Base-by-base conservation (phyloP, 2,888 invertebrate species). In the Xestia ashworthii region DNA sequence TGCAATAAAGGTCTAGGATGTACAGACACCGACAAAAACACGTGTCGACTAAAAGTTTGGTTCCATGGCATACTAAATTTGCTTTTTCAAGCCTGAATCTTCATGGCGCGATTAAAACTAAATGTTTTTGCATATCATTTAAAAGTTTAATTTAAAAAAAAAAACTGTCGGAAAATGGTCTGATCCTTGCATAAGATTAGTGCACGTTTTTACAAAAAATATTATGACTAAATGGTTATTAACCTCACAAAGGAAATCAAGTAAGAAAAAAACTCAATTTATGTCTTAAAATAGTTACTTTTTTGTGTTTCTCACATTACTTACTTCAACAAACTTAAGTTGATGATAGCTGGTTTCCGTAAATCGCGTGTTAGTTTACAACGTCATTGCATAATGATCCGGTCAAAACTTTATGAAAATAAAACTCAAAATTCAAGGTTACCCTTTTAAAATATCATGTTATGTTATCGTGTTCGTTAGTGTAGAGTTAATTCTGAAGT, bases 1-100 rank as follows among this genome's bases (percentile, higher is more conserved):
- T 80, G 87, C 89, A 88, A 86, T 90, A 90, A 89, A 87, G 80
- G 80, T 87, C 84, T 81, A 80, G 81, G 77, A 74, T 58, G 90
- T 91, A 93, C 82, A 75, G 65, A 80, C n/a, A 32, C 5, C 25
- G n/a, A 65, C 44, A 65, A 16, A 62, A 65, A 65, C 44, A 16
- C 25, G 8, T 44, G 65, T 44, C 14, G 14, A 16, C 8, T 2
- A 14, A n/a, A n/a, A n/a, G 0, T 65, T 65, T 41, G 5, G 11
- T 41, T 64, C n/a, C 6, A 65, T n/a, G 3, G 8, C n/a, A 44
- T 65, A n/a, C n/a, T n/a, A n/a, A 64, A n/a, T 64, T 5, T n/a
- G 22, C 3, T 3, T 64, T 64, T 64, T 41, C 22, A 38, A 62
- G 32, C 4, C 60, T 38, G 19, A 32, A 62, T 38, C 0, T 38